These are phyloP conservation scores for Eulimnadia texana DNA, from an alignment of 1,140 invertebrate genomes.

Conservation along the genomic window DNA sequence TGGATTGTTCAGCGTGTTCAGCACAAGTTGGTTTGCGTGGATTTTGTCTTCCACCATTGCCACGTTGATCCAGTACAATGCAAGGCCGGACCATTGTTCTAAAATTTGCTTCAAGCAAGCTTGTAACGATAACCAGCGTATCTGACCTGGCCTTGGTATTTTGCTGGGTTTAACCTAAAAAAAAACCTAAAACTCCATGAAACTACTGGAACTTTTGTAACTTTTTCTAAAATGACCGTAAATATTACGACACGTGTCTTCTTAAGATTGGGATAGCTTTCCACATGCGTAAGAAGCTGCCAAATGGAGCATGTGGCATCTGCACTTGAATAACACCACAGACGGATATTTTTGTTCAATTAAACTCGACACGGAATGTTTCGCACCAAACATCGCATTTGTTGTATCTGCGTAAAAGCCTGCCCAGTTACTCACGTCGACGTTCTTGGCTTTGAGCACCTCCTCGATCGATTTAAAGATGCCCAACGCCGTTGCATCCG, in stretches of 20 bases:
- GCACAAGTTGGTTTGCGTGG: slow-evolving; percentile 25
- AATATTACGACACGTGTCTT: slow-evolving; percentile 23
- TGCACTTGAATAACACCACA: slow-evolving; percentile 25
- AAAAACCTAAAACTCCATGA: slow-evolving; percentile 27
- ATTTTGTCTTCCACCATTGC: slow-evolving; percentile 25
- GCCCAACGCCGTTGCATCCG: no score
- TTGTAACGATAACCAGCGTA: slow-evolving; percentile 28
- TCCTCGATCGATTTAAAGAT: no score
- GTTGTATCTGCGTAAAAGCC: no score
- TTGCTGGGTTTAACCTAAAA: slow-evolving; percentile 24
- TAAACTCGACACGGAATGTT: no score
- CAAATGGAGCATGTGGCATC: slow-evolving; percentile 26
- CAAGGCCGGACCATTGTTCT: slow-evolving; percentile 26
- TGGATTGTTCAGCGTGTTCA: slow-evolving; percentile 25
- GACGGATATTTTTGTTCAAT: no score
- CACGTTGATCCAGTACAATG: slow-evolving; percentile 24
- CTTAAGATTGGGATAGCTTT: slow-evolving; percentile 23
- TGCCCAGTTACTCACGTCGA: no score
- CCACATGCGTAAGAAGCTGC: slow-evolving; percentile 24
- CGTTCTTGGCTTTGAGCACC: no score
- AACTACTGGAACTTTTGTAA: slow-evolving; percentile 20
- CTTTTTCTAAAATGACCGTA: slow-evolving; percentile 27
- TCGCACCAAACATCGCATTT: no score
- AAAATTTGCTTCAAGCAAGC: slow-evolving; percentile 26
- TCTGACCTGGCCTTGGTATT: slow-evolving; percentile 26